Percentiles rank a stretch among this genome's conserved stretches.
These are phyloP conservation scores for Euleptes europaea DNA, from an alignment of 2,113 vertebrate species.

Conservation along the genomic window DNA sequence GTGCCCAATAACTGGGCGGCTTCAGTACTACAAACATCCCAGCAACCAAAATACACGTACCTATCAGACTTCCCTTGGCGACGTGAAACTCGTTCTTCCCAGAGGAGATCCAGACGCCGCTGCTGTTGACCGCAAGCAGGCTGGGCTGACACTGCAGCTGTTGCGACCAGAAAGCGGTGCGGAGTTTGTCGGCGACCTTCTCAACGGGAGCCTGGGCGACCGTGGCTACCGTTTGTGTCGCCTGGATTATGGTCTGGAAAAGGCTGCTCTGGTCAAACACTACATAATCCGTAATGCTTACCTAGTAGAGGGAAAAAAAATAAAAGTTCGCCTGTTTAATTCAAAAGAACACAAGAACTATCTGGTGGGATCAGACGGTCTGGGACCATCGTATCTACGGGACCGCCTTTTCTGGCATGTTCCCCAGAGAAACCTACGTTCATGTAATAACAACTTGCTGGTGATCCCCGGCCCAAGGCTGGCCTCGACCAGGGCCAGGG, in stretches of 20 bases:
- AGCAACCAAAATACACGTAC: constrained; percentile 67
- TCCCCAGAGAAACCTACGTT: no score
- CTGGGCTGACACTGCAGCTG: constrained; percentile 92
- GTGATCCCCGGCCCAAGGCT: no score
- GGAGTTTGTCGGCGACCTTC: constrained; percentile 88
- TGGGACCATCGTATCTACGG: no score
- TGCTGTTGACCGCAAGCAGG: constrained; percentile 86
- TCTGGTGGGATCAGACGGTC: not conserved
- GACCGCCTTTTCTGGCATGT: no score
- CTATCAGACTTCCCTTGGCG: constrained; percentile 89
- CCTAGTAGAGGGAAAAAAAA: constrained; percentile 67
- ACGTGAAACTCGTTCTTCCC: constrained; percentile 94
- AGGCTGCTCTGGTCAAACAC: constrained; percentile 94
- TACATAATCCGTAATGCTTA: constrained; percentile 96
- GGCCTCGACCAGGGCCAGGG: no score
- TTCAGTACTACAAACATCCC: not conserved
- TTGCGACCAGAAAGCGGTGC: constrained; percentile 93
- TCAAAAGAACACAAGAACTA: not conserved
- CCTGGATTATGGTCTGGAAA: constrained; percentile 93
- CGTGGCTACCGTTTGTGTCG: constrained; percentile 90
- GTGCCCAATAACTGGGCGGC: not conserved
- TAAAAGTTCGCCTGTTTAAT: not conserved
- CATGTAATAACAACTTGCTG: no score
- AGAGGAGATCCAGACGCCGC: constrained; percentile 93
- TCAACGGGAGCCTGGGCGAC: constrained; percentile 91